Base-by-base conservation (phyloP, 2,888 invertebrate species). In the Heliconius sara region DNA sequence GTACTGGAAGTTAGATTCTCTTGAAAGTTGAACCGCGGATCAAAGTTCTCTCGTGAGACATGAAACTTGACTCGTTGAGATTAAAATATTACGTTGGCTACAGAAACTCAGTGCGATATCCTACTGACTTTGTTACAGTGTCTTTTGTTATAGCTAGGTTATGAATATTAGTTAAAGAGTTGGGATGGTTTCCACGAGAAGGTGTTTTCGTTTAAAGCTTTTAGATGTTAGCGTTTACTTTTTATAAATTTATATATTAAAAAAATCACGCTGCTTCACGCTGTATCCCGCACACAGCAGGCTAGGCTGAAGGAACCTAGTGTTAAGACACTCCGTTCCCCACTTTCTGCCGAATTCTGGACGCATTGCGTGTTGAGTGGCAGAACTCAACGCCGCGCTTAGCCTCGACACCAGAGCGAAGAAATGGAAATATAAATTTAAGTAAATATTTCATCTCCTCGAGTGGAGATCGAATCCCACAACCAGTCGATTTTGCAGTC, bases 31-130 rank as follows among this genome's bases (percentile, higher is more conserved):
- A 91, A 91, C 90, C 91, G 86, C 91, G 89, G 91, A 91, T 92
- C 90, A 91, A 92, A 94, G 89, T 93, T 92, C 90, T 87, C 90
- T 91, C 91, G 87, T 88, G 91, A 90, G 91, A 92, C 93, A 91
- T 86, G 91, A 89, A 92, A 93, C 93, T 93, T 91, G 90, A 91
- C 90, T 92, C 89, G 85, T 93, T 93, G 92, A 93, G 93, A 93
- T 94, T 94, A 93, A 93, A 93, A 93, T 92, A 92, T 93, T 92
- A 92, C 91, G 90, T 90, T 87, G 89, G 86, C 91, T 91, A 88
- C 87, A 85, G 88, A 87, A 91, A 91, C 90, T 91, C 86, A 85
- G 86, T 87, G 86, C 84, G 87, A 89, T 89, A 90, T 89, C 88
- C 86, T 85, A 85, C 83, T 84, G 85, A 85, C 85, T 86, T 85